phyloP scores from a whole-genome alignment of 1,140 invertebrate species.

The Saccostrea echinata region DNA sequence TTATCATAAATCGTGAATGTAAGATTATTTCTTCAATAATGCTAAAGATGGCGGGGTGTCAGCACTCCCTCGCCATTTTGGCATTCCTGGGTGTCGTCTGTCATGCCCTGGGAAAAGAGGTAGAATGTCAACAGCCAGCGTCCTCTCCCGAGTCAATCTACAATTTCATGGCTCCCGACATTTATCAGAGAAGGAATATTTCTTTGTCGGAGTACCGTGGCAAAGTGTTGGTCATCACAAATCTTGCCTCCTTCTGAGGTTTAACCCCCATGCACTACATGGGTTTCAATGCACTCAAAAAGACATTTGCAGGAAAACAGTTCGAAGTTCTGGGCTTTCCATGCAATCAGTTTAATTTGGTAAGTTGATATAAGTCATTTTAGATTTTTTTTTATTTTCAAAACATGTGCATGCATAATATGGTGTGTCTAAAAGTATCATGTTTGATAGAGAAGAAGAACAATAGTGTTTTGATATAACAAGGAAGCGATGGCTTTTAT shows the following conservation, averaged over 20 bases:
- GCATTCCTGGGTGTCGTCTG: constrained; percentile 47
- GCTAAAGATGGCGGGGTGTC: constrained; percentile 33
- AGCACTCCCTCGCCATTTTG: constrained; percentile 24
- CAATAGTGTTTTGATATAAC: neutral
- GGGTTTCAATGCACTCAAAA: constrained; percentile 78
- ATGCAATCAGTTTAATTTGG: constrained; percentile 82
- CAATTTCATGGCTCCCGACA: constrained; percentile 65
- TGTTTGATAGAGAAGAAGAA: neutral
- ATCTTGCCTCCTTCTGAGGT: constrained; percentile 82
- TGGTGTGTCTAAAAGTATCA: neutral
- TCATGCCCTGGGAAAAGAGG: neutral
- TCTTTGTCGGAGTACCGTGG: constrained; percentile 77
- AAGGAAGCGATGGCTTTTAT: neutral
- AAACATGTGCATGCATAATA: neutral
- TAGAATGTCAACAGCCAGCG: constrained; percentile 60
- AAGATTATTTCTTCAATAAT: neutral
- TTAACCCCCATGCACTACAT: constrained; percentile 77
- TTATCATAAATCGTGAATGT: neutral
- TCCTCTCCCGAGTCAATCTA: constrained; percentile 64
- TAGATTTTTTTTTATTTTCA: neutral
- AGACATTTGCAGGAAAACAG: constrained; percentile 67
- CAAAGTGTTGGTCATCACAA: constrained; percentile 80
- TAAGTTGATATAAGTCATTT: constrained; percentile 59
- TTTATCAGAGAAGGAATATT: constrained; percentile 66
- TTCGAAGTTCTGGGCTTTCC: constrained; percentile 82